phyloP scores from a whole-genome alignment of 2,888 invertebrate genomes.

The Eumacrocentrus americanus region DNA sequence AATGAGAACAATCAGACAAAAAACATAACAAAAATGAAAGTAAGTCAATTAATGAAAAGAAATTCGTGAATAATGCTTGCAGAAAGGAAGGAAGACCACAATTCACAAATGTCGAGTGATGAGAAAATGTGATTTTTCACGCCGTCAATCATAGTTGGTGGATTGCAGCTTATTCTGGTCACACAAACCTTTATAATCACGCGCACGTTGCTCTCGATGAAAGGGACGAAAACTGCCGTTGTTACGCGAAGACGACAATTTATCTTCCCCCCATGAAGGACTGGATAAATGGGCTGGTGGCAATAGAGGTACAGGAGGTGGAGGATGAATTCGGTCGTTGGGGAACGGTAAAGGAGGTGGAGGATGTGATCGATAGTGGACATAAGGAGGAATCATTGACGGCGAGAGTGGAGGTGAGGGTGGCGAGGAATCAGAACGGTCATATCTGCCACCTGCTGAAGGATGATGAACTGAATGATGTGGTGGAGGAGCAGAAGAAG shows the following conservation, averaged over 20 bases:
- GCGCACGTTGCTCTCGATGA: constrained; percentile 43
- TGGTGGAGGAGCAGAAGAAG: constrained; percentile 50
- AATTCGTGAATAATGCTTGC: background rate
- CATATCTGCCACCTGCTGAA: constrained; percentile 61
- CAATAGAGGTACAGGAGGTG: constrained; percentile 59
- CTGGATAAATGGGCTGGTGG: constrained; percentile 59
- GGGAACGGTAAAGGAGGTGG: constrained; percentile 60
- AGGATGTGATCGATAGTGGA: constrained; percentile 41
- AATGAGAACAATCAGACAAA: constrained; percentile 32
- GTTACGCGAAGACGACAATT: constrained; percentile 48
- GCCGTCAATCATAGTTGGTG: constrained; percentile 15
- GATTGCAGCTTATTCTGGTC: constrained; percentile 16
- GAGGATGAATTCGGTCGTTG: constrained; percentile 65
- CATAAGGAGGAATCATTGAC: constrained; percentile 50
- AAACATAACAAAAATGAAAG: constrained; percentile 34
- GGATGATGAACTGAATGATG: constrained; percentile 62
- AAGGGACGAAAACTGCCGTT: constrained; percentile 48
- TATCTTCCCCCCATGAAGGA: constrained; percentile 50
- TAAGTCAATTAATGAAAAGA: constrained; percentile 31
- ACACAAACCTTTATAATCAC: constrained; percentile 60
- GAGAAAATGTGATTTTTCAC: no score
- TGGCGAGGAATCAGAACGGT: constrained; percentile 41
- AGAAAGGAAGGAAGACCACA: constrained; percentile 6
- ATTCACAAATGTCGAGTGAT: background rate
- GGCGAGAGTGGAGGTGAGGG: constrained; percentile 54